phyloP scores from a whole-genome alignment of 1,140 invertebrate genomes.

The Muscidifurax raptorellus region DNA sequence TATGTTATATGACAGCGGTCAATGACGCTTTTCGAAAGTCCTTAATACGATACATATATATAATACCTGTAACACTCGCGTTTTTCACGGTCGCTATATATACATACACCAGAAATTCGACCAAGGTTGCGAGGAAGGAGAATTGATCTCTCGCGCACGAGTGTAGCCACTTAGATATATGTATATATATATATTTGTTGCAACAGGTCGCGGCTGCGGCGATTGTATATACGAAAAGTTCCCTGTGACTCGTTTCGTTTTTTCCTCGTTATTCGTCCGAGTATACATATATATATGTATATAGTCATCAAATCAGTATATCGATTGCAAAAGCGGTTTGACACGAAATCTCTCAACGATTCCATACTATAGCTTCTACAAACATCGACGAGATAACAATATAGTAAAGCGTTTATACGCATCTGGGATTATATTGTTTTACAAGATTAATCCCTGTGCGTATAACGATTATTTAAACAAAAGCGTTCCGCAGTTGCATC shows the following conservation, averaged over 20 bases:
- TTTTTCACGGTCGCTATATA: conserved; percentile 23
- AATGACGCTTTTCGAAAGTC: conserved; percentile 44
- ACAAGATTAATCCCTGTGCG: too few species aligned
- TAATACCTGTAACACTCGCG: background rate
- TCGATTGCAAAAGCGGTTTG: background rate
- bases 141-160: background rate
- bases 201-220: conserved; percentile 32
- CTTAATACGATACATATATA: background rate
- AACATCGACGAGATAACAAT: too few species aligned
- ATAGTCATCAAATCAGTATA: too few species aligned
- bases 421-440: background rate
- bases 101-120: conserved; percentile 34
- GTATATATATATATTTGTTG: too few species aligned
- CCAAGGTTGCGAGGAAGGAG: conserved; percentile 37
- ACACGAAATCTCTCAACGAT: background rate
- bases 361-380: background rate
- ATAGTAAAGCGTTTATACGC: too few species aligned
- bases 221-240: background rate
- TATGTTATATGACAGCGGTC: background rate
- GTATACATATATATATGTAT: too few species aligned
- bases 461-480: too few species aligned
- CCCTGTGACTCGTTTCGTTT: conserved; percentile 5
- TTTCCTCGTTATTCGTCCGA: background rate
- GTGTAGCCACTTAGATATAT: background rate
- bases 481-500: too few species aligned